phyloP scores from a whole-genome alignment of 2,888 invertebrate species.

The Punctoribates punctum region DNA sequence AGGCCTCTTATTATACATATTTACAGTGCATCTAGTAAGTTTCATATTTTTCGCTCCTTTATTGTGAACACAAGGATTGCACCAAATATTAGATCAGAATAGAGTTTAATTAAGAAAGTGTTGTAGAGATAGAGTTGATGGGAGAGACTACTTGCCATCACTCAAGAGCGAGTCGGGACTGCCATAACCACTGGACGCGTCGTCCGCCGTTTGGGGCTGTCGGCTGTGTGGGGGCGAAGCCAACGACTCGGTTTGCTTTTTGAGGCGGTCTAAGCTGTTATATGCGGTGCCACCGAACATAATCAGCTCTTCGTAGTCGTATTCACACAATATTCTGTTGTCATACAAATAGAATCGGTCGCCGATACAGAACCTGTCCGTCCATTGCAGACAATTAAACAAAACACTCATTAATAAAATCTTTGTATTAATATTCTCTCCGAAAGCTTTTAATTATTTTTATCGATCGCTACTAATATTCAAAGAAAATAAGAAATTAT shows the following conservation, averaged over 20 bases:
- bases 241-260: slow-evolving; percentile 53
- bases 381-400: background rate
- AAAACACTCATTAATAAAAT: background rate
- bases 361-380: slow-evolving; percentile 83
- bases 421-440: background rate
- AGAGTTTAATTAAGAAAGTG: slow-evolving; percentile 13
- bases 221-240: slow-evolving; percentile 47
- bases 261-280: slow-evolving; percentile 76
- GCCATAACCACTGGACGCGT: slow-evolving; percentile 74
- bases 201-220: slow-evolving; percentile 57
- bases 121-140: background rate
- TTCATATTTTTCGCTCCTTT: slow-evolving; percentile 24
- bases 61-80: background rate
- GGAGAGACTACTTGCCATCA: slow-evolving; percentile 46
- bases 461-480: background rate
- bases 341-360: slow-evolving; percentile 88
- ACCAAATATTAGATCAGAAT: background rate
- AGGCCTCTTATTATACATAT: slow-evolving; percentile 33
- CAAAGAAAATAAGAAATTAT: background rate
- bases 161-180: slow-evolving; percentile 66
- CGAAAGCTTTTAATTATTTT: background rate
- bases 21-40: slow-evolving; percentile 14
- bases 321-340: slow-evolving; percentile 89
- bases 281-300: slow-evolving; percentile 65
- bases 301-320: slow-evolving; percentile 87